Percentiles rank a stretch among this genome's conserved stretches.
Evolutionary conservation across 2,797 vertebrate species (phyloP).

Genomic region (Halcyon smyrnensis): DNA sequence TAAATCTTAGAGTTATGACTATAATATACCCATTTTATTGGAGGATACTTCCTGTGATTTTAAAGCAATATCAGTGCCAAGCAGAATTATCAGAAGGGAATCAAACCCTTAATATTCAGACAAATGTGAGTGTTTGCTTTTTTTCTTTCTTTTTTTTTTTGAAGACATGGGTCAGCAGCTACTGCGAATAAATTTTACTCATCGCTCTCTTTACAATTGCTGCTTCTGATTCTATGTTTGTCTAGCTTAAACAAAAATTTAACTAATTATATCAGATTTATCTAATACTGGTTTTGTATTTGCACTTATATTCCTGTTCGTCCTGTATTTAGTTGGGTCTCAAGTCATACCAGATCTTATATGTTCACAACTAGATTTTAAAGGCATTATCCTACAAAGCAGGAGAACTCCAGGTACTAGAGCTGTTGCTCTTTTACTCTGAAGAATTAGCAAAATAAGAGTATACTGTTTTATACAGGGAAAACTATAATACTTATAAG

Average conservation of each 20-base stretch:
- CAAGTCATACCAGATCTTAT: neutral
- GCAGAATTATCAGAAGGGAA: neutral
- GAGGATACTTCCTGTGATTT: neutral
- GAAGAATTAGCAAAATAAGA: neutral
- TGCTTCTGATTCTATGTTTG: neutral
- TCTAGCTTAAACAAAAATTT: neutral
- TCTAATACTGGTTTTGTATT: neutral
- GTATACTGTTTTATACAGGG: neutral
- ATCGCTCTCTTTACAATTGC: neutral
- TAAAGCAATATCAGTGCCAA: neutral
- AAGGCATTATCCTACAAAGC: neutral
- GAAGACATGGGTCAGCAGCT: neutral
- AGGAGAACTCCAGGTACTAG: neutral
- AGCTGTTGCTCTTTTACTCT: neutral
- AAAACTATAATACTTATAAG: neutral
- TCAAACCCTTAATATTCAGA: neutral
- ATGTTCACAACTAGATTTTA: neutral
- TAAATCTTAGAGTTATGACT: neutral
- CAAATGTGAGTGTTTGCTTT: neutral
- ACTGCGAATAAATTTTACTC: neutral
- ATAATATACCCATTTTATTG: neutral
- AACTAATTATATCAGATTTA: neutral
- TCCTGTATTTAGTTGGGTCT: neutral
- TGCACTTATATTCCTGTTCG: neutral
- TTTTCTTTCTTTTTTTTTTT: neutral